Evolutionary conservation across 2,888 invertebrate species (phyloP).

Genomic region (Pachydiplax longipennis): DNA sequence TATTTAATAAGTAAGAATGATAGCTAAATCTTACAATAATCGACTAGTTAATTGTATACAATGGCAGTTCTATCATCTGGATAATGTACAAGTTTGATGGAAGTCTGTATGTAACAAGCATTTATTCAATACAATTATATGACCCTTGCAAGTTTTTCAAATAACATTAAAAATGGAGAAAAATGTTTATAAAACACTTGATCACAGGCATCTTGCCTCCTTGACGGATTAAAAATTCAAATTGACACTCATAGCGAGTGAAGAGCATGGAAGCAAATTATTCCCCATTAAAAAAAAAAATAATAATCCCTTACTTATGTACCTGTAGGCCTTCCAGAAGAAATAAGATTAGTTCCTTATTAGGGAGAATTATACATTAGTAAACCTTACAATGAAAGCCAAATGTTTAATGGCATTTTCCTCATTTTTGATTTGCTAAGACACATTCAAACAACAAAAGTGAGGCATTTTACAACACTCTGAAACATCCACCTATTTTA

Average conservation of each 20-base stretch:
- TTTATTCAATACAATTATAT: background rate
- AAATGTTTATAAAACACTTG: slow-evolving; percentile 30
- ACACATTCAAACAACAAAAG: background rate
- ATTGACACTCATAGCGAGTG: background rate
- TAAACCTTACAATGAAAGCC: background rate
- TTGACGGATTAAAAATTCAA: slow-evolving; percentile 39
- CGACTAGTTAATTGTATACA: slow-evolving; percentile 32
- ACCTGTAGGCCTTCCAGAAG: background rate
- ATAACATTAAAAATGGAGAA: slow-evolving; percentile 30
- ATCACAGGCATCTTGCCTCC: slow-evolving; percentile 30
- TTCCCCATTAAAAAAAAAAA: background rate
- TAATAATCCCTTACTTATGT: background rate
- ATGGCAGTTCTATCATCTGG: slow-evolving; percentile 23
- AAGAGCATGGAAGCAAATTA: slow-evolving; percentile 10
- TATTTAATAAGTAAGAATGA: background rate
- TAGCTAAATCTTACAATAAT: background rate
- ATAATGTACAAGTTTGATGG: slow-evolving; percentile 21
- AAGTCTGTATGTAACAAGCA: slow-evolving; percentile 8
- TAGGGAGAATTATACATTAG: background rate
- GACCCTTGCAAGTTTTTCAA: background rate
- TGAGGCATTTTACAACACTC: background rate
- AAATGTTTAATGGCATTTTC: background rate
- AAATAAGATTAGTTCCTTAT: background rate
- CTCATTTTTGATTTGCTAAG: background rate
- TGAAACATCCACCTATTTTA: background rate